Conservation (phyloP, 2,888 invertebrate genomes). For the Machimus atricapillus region DNA sequence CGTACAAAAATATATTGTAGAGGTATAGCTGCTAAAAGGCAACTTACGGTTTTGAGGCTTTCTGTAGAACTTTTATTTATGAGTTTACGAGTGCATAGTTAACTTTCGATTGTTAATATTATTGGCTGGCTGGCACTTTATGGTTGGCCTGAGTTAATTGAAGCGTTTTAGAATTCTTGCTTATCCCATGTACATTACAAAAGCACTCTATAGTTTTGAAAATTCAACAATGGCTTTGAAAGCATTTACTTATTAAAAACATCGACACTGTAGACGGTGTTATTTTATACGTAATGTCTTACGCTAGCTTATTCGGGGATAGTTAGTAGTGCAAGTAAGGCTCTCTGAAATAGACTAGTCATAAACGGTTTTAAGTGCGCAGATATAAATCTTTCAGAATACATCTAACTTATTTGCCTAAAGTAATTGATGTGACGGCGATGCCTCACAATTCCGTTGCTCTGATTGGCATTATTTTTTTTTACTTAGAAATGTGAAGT, state of each 20-base stretch:
- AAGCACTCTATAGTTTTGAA: not conserved
- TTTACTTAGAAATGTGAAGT: conserved; percentile 55
- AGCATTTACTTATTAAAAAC: not conserved
- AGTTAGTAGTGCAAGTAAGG: conserved; percentile 18
- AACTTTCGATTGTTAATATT: not conserved
- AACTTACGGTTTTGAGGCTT: not conserved
- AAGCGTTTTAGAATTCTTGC: not conserved
- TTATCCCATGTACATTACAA: not conserved
- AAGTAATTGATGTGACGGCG: conserved; percentile 7
- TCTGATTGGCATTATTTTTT: not conserved
- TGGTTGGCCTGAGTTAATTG: not conserved
- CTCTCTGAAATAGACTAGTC: conserved; percentile 19
- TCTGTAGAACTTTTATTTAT: not conserved
- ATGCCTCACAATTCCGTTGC: not conserved
- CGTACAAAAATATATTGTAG: conserved; percentile 18
- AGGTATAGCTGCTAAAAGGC: conserved; percentile 37
- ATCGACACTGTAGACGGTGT: not conserved
- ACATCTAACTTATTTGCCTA: conserved; percentile 26
- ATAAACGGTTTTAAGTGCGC: not conserved
- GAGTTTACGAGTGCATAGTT: not conserved
- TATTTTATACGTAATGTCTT: not conserved
- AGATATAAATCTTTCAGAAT: conserved; percentile 1
- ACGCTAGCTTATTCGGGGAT: conserved; percentile 13
- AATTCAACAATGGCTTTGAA: not conserved
- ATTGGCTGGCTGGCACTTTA: conserved; percentile 25